Conservation (phyloP, 2,888 invertebrate genomes). For the Emmelina monodactyla region DNA sequence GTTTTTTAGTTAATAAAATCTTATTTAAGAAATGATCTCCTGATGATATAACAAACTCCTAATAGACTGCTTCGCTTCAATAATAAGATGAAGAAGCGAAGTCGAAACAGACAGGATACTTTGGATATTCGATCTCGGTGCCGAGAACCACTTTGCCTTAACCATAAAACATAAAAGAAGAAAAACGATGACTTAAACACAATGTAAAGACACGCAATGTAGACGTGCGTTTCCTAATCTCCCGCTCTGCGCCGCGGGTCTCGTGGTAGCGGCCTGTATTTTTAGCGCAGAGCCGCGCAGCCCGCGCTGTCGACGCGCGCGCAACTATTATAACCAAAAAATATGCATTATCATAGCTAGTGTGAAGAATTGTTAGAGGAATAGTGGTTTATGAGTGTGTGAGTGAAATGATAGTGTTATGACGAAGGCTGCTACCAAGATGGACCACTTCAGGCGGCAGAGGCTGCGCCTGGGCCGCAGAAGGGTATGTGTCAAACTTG, state of each 20-base stretch:
- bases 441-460: constrained; percentile 22
- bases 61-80: too few species aligned
- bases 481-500: constrained; percentile 25
- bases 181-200: too few species aligned
- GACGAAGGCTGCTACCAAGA: constrained; percentile 40
- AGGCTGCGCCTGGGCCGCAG: constrained; percentile 33
- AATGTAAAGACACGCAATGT: too few species aligned
- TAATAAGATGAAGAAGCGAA: too few species aligned
- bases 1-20: too few species aligned
- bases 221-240: too few species aligned
- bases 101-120: too few species aligned
- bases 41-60: too few species aligned
- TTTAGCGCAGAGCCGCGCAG: constrained; percentile 47
- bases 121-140: too few species aligned
- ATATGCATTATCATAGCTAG: constrained; percentile 16
- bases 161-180: too few species aligned
- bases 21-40: too few species aligned
- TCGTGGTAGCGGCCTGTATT: constrained; percentile 27
- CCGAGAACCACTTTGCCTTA: too few species aligned
- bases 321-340: constrained; percentile 21
- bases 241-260: constrained; percentile 18
- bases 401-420: constrained; percentile 48
- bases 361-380: constrained; percentile 18
- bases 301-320: constrained; percentile 26
- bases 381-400: constrained; percentile 16